A percentile compares a stretch with the other conserved stretches of the same genome.
Evolutionary conservation across 2,888 invertebrate genomes (phyloP).

Genomic region (Pristionchus entomophagus): DNA sequence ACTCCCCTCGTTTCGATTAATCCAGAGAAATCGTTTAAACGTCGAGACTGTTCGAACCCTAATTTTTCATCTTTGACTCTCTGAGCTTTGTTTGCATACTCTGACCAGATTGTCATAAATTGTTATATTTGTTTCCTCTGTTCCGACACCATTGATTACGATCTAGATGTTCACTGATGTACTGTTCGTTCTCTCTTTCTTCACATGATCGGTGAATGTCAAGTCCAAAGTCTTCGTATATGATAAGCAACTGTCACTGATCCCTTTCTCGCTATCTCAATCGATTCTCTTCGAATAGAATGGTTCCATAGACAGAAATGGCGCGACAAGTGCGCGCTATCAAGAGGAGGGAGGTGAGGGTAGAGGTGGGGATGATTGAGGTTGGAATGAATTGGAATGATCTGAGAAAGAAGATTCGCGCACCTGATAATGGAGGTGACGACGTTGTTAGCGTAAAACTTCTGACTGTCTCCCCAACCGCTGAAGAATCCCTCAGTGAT

Average conservation of each 20-base stretch:
- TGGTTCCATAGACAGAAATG: not conserved
- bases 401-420: not conserved
- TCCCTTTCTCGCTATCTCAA: constrained; percentile 1
- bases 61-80: no score
- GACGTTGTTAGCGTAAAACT: constrained; percentile 62
- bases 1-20: no score
- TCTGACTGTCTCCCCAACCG: constrained; percentile 57
- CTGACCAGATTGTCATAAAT: no score
- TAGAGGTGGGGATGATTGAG: no score
- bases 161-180: no score
- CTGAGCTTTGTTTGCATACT: no score
- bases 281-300: not conserved
- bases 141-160: no score
- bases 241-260: not conserved
- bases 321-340: constrained; percentile 24
- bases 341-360: not conserved
- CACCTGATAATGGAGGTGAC: constrained; percentile 49
- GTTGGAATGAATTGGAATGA: not conserved
- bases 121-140: no score
- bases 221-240: constrained; percentile 10
- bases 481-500: constrained; percentile 65
- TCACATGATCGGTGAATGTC: not conserved
- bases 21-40: no score
- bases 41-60: no score
- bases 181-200: no score